Base-by-base conservation (phyloP, 2,113 vertebrate species). In the Elephantulus edwardii region DNA sequence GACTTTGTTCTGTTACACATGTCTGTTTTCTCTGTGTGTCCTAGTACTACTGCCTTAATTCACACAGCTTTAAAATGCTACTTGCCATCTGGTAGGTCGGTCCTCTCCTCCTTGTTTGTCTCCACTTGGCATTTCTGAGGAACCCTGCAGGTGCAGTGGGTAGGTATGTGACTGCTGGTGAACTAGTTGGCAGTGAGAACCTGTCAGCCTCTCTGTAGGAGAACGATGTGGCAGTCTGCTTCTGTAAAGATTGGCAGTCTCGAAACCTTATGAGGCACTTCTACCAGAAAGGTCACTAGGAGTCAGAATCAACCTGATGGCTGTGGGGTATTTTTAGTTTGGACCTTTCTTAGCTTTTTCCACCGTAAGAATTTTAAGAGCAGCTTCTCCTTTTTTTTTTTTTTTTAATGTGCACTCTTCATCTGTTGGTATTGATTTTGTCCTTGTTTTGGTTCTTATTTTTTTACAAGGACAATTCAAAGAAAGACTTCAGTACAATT, bases 51-150 rank as follows among this genome's bases (percentile, higher is more conserved):
- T 68, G 16, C 81, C 30, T 66, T 50, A 77, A 58, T 90, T 82
- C 44, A 35, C 42, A 28, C 42, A 62, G 56, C 79, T 80, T 84
- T n/a, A 93, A 58, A 83, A 56, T 71, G 82, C 28, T 74, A 88
- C 42, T 70, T 91, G 77, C 38, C 77, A 14, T 68, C 12, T 89
- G 12, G 28, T 28, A 58, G 74, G 28, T 35, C 48, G 38, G 78
- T 11, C 4, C 1, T 50, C 56, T 19, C 1, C 30, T 75, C 0
- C 10, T 42, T 40, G 42, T 24, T 75, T 87, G 82, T 80, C 72
- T 85, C 88, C 9, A 88, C 75, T 92, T 88, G 72, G 4, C 16
- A 76, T 95, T 86, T 89, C 54, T 83, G n/a, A n/a, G n/a, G n/a
- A n/a, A n/a, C n/a, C n/a, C n/a, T n/a, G n/a, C n/a, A n/a, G n/a